Evolutionary conservation across 2,888 invertebrate genomes (phyloP).

Genomic region (Rugalucina vietnamica): DNA sequence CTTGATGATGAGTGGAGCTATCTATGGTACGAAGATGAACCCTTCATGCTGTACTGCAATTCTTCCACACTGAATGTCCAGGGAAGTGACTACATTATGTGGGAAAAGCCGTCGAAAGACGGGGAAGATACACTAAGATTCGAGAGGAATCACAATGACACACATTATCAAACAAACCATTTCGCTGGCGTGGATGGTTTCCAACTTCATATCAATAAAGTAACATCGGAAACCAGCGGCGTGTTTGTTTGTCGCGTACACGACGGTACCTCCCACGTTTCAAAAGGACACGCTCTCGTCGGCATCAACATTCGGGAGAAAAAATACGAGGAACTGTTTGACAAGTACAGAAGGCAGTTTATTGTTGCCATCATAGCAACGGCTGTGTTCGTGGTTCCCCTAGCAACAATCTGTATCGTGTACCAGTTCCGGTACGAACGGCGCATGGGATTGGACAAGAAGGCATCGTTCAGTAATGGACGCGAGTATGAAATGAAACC

Average conservation of each 20-base stretch:
- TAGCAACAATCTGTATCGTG: constrained; percentile 47
- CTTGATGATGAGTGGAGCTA: constrained; percentile 48
- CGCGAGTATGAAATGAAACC: constrained; percentile 23
- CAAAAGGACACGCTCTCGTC: constrained; percentile 21
- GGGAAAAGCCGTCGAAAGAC: constrained; percentile 26
- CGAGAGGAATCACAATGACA: neutral
- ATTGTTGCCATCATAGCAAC: constrained; percentile 65
- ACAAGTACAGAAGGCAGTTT: constrained; percentile 62
- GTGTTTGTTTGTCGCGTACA: constrained; percentile 65
- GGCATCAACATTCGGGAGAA: constrained; percentile 59
- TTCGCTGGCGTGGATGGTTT: neutral
- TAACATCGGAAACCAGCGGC: constrained; percentile 53
- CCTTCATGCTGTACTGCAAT: constrained; percentile 54
- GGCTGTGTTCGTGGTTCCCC: constrained; percentile 60
- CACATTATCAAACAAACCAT: neutral
- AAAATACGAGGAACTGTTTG: constrained; percentile 35
- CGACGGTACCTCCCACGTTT: neutral
- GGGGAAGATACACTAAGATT: neutral
- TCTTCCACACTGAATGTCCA: constrained; percentile 28
- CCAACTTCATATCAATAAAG: constrained; percentile 53
- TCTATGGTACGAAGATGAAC: constrained; percentile 48
- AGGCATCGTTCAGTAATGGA: too few relatives aligned
- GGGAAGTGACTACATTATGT: constrained; percentile 25
- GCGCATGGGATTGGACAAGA: neutral
- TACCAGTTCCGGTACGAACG: constrained; percentile 61